Percentiles rank a stretch among this genome's conserved stretches.
These are phyloP conservation scores for Ectemnius continuus DNA, from an alignment of 2,888 invertebrate species.

Conservation along the genomic window DNA sequence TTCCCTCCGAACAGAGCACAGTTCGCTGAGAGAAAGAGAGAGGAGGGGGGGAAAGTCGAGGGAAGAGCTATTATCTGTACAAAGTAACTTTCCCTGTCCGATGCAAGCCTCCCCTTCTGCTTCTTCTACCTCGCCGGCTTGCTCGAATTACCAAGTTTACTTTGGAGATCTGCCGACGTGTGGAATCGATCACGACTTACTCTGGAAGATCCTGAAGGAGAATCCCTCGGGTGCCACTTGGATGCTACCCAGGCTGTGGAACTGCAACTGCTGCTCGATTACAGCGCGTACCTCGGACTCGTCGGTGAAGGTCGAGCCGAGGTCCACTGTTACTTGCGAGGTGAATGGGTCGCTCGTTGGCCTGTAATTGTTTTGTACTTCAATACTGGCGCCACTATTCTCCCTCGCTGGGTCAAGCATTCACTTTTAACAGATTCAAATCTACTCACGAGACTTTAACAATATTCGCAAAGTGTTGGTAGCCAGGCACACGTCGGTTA, in stretches of 20 bases:
- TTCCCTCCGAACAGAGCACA: too few species aligned
- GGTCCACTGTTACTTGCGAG: slow-evolving; percentile 84
- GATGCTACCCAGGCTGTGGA: slow-evolving; percentile 80
- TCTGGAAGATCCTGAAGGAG: slow-evolving; percentile 80
- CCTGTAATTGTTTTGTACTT: slow-evolving; percentile 69
- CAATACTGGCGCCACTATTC: too few species aligned
- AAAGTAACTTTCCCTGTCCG: slow-evolving; percentile 7
- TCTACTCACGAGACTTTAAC: slow-evolving; percentile 85
- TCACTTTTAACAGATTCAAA: too few species aligned
- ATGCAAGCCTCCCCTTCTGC: background rate
- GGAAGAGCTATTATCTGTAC: background rate
- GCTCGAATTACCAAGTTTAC: slow-evolving; percentile 28
- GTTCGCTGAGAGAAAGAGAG: background rate
- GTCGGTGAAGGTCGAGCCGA: slow-evolving; percentile 82
- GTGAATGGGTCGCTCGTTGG: slow-evolving; percentile 82
- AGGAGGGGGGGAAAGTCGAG: background rate
- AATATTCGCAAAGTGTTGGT: slow-evolving; percentile 79
- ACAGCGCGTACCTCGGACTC: slow-evolving; percentile 79
- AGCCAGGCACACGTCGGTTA: slow-evolving; percentile 64
- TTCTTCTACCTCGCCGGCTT: too few species aligned
- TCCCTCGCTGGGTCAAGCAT: too few species aligned
- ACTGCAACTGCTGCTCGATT: slow-evolving; percentile 81
- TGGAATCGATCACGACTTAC: slow-evolving; percentile 71
- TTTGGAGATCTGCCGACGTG: slow-evolving; percentile 26
- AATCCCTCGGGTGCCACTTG: slow-evolving; percentile 82